Conservation (phyloP, 2,113 vertebrate species). For the Scophthalmus maximus region DNA sequence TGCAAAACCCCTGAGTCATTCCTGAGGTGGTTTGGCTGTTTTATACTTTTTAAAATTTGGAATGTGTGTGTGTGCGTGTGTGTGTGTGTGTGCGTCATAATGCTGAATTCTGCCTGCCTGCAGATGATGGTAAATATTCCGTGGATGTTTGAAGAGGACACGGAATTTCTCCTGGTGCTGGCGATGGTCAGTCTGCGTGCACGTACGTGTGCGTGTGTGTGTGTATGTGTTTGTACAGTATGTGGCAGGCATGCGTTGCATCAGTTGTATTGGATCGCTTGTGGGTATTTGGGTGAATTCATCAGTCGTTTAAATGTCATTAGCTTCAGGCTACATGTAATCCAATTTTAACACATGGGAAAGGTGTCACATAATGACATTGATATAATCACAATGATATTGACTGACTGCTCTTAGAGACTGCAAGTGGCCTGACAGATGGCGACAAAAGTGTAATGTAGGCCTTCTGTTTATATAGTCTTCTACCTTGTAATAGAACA, state of each 20-base stretch:
- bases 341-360: slow-evolving; percentile 39
- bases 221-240: not conserved
- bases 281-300: slow-evolving; percentile 31
- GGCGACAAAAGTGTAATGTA: slow-evolving; percentile 28
- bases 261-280: slow-evolving; percentile 17
- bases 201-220: not conserved
- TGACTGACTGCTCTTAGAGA: slow-evolving; percentile 23
- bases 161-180: too few relatives aligned
- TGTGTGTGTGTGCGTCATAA: not conserved
- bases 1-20: slow-evolving; percentile 41
- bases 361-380: slow-evolving; percentile 43
- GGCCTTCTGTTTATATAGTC: slow-evolving; percentile 16
- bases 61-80: not conserved
- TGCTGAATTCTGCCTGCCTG: too few relatives aligned
- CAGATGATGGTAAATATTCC: too few relatives aligned
- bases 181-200: not conserved
- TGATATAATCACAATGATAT: slow-evolving; percentile 26
- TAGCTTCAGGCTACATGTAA: slow-evolving; percentile 55
- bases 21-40: not conserved
- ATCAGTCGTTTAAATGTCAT: slow-evolving; percentile 50
- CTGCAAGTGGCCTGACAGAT: slow-evolving; percentile 27
- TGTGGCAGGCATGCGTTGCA: not conserved
- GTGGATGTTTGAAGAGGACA: too few relatives aligned
- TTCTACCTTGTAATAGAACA: not conserved
- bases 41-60: not conserved